Evolutionary conservation across 2,888 invertebrate genomes (phyloP), one percentile per base, ranked within the genome.

Genomic region (Alloplasta piceator): DNA sequence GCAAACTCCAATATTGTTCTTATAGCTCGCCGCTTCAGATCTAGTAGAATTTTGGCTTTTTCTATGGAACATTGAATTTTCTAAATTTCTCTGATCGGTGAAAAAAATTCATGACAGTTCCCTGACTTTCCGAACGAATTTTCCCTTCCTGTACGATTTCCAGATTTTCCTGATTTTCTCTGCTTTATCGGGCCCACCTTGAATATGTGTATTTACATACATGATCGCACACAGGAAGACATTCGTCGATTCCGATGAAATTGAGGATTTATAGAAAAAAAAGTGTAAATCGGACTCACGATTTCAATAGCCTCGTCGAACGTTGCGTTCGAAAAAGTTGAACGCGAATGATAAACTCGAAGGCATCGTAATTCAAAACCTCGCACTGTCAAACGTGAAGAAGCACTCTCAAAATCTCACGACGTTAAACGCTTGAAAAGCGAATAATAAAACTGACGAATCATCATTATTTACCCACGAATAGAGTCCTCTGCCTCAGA

Each of bases 291-390:
- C 10, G 43, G 61, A 77, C 71, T 80, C 43, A 73, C 76, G 41
- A 55, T 55, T 76, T 9, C n/a, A 76, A 48, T 50, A 58, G 67
- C 67, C 43, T 63, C 67, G 61, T 67, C 38, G 80, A 50, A 16
- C 41, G 56, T 52, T 48, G 68, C 76, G 80, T 80, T 76, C 75
- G 76, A 73, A 68, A 80, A 77, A 71, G n/a, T 77, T 68, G 63
- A 76, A 63, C 68, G 56, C 48, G 56, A 63, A 72, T 72, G 52
- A 76, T 61, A 43, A 72, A 72, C 48, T 68, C 41, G 48, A 72
- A 72, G 6, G 36, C 80, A 72, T 80, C 76, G 52, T 66, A 63
- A 63, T 55, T 50, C 43, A 16, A 58, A n/a, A 10, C n/a, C 12
- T 16, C 60, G 10, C 39, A 26, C 10, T n/a, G 73, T 55, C 77